Base-by-base conservation (phyloP, 2,888 invertebrate genomes). In the Toxonevra muliebris region DNA sequence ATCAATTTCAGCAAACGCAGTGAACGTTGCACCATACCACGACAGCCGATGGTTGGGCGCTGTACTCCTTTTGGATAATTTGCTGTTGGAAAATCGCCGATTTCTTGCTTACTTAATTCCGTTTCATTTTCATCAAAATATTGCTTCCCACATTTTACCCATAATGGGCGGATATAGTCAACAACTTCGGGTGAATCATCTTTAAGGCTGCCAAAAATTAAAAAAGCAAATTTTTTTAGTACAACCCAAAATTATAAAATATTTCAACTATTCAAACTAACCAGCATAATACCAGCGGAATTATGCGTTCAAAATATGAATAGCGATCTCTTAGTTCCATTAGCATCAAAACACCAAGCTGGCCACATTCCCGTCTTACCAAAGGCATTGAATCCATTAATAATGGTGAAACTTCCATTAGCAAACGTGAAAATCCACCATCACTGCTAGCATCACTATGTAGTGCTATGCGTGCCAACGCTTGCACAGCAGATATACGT, bases 11-110 rank as follows among this genome's bases (percentile, higher is more conserved):
- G 66, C 2, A 86, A 68, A 8, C 80, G 78, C 17, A 86, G 68
- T 78, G 95, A 91, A 68, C 90, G 88, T 78, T 92, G 91, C 0
- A 93, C 92, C 60, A 97, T 84, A 2, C 88, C 87, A 10, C 96
- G 89, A 80, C 97, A 97, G 0, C 96, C 96, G 19, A 96, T 87
- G 77, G 93, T 93, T 0, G 96, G 96, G n/a, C 96, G 88, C 68
- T 87, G 86, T 12, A 93, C 85, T 74, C 87, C 84, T 57, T 87
- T 81, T 1, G 95, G 95, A 86, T 96, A 96, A 81, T 95, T 92
- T 4, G 86, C 79, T 0, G 91, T 90, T 2, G 87, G 86, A 62
- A 89, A 87, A 66, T 88, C 88, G 10, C 91, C 87, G 81, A 92
- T 94, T 83, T 96, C 94, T 61, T 93, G 90, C 80, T 95, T 93